Conservation (phyloP, 2,113 vertebrate genomes). For the Takifugu flavidus region DNA sequence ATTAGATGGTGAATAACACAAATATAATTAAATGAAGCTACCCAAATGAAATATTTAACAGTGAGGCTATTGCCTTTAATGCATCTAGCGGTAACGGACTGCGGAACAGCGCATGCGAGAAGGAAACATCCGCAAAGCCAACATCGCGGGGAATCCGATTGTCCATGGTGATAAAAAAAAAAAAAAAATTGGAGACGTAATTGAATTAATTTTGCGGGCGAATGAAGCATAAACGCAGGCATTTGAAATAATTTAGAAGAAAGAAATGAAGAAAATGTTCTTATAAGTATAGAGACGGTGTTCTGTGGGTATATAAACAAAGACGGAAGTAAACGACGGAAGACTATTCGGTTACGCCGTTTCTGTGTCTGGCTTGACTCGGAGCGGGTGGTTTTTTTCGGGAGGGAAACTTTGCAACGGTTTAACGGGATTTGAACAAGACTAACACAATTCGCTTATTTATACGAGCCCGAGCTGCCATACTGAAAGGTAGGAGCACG, state of each 20-base stretch:
- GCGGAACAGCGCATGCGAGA: not conserved
- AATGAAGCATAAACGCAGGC: not conserved
- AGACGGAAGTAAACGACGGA: conserved; percentile 53
- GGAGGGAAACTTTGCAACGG: conserved; percentile 80
- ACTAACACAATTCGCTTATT: conserved; percentile 56
- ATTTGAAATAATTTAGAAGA: not conserved
- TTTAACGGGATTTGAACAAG: conserved; percentile 75
- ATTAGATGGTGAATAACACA: too few relatives aligned
- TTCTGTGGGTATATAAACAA: conserved; percentile 41
- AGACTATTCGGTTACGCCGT: conserved; percentile 33
- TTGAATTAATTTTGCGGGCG: too few relatives aligned
- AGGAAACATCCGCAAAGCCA: conserved; percentile 1
- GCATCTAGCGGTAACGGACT: not conserved
- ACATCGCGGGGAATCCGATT: too few relatives aligned
- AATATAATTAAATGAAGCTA: not conserved
- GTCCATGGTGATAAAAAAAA: too few relatives aligned
- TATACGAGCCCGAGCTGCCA: conserved; percentile 54
- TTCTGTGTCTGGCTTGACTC: conserved; percentile 57
- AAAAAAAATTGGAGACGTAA: too few relatives aligned
- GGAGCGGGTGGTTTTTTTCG: conserved; percentile 79
- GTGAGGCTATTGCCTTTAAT: too few relatives aligned
- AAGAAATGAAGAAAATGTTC: not conserved
- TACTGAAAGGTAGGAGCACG: conserved; percentile 67
- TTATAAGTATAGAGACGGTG: not conserved
- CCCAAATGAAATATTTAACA: not conserved